These are phyloP conservation scores for Stegophylla sp. DNA, from an alignment of 2,888 invertebrate genomes.

Conservation along the genomic window DNA sequence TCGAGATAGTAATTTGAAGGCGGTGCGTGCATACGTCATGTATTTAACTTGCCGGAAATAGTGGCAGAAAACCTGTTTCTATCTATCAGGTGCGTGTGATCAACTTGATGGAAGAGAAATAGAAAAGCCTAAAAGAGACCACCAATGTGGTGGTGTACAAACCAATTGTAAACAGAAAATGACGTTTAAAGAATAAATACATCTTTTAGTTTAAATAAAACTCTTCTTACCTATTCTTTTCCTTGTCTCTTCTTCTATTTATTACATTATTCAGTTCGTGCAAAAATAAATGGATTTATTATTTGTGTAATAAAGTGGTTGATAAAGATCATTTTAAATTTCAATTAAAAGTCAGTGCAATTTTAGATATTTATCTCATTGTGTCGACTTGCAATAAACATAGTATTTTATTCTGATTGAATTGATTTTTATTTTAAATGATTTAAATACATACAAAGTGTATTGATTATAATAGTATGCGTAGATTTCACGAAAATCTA, in stretches of 20 bases:
- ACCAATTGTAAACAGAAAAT: neutral
- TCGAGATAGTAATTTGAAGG: conserved; percentile 42
- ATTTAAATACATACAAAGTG: neutral
- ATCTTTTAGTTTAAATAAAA: neutral
- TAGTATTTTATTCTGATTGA: too few relatives aligned
- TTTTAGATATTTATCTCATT: too few relatives aligned
- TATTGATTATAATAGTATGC: too few relatives aligned
- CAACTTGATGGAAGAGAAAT: conserved; percentile 17
- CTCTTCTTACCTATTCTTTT: too few relatives aligned
- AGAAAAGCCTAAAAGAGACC: conserved; percentile 36
- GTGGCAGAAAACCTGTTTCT: conserved; percentile 51
- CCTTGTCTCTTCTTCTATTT: too few relatives aligned
- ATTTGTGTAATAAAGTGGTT: too few relatives aligned
- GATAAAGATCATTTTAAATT: too few relatives aligned
- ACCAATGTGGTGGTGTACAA: conserved; percentile 27
- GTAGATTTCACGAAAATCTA: neutral
- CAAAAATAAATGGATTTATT: too few relatives aligned
- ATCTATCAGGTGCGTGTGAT: conserved; percentile 46
- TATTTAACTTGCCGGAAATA: conserved; percentile 44
- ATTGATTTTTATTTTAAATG: neutral
- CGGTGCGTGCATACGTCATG: conserved; percentile 19
- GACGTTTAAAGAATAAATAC: neutral
- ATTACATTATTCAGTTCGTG: too few relatives aligned
- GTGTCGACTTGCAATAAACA: too few relatives aligned
- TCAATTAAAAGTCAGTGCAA: too few relatives aligned